Evolutionary conservation across 2,888 invertebrate genomes (phyloP), one percentile per base, ranked within the genome.

Genomic region (Drosophila formosana): DNA sequence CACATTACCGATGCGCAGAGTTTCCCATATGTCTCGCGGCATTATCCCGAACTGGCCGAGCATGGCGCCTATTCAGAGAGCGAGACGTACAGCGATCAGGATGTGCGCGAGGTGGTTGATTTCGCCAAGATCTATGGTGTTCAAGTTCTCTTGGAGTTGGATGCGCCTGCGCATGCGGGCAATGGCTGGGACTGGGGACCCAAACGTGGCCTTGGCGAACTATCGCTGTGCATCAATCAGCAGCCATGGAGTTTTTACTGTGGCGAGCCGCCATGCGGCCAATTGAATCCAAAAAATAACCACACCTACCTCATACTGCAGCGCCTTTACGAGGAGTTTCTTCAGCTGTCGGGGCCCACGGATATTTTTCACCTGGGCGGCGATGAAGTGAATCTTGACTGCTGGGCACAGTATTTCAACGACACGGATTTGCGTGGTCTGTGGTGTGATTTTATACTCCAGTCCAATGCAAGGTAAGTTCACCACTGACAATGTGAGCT

Each of bases 1-100:
- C 97, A 97, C 89, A 94, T 96, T 32, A 96, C 96, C 4, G 98
- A 98, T 91, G 97, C 98, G 11, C 98, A 98, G 91, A 97, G 98
- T 77, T 98, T 98, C 92, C 98, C 98, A 0, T 95, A 97, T 91
- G 95, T 95, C 72, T 94, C 97, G 3, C 94, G 95, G 26, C 94
- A 95, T 72, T 95, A 95, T 58, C 97, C 97, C 0, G 95, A 96
- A 90, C 93, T 97, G 90, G 95, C 96, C 0, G 94, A 95, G 73
- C 95, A 96, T 91, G 98, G 99, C 25, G 97, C 98, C 0, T 97
- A 97, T 90, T 96, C 96, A 1, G 96, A 96, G 55, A 95, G 96
- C 18, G 95, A 95, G 75, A 94, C 96, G 11, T 97, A 97, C 89
- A 94, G 95, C 0, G 93, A 95, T 3, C 95, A 95, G 9, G 96